A percentile compares a stretch with the other conserved stretches of the same genome.
These are phyloP conservation scores for Agrotis segetum DNA, from an alignment of 2,888 invertebrate genomes.

Conservation along the genomic window DNA sequence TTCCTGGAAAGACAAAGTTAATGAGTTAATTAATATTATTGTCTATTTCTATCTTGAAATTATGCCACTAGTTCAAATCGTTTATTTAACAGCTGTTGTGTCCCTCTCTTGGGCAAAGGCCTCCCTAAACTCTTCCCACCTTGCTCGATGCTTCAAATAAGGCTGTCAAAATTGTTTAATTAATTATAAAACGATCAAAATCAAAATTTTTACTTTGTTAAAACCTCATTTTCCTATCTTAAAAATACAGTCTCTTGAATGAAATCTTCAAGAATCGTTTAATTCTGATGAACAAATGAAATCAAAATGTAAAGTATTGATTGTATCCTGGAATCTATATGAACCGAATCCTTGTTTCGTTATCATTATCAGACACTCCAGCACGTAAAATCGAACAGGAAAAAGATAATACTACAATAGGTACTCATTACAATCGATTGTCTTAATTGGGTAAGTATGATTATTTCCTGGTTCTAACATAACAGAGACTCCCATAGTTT, in stretches of 20 bases:
- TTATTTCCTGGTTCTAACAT: conserved; percentile 32
- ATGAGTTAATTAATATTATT: not conserved
- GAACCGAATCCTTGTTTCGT: conserved; percentile 26
- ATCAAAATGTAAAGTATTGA: conserved; percentile 14
- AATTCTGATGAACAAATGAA: not conserved
- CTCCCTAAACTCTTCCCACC: too few species aligned
- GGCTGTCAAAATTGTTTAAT: not conserved
- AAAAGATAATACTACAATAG: conserved; percentile 38
- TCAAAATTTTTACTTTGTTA: not conserved
- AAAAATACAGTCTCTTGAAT: conserved; percentile 4
- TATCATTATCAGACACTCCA: conserved; percentile 49
- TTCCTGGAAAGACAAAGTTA: conserved; percentile 86
- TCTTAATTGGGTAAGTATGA: conserved; percentile 21
- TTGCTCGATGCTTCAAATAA: too few species aligned
- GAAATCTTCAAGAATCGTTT: conserved; percentile 12
- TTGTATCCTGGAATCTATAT: conserved; percentile 11
- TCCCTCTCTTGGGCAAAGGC: too few species aligned
- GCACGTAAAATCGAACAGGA: conserved; percentile 23
- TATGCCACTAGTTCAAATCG: not conserved
- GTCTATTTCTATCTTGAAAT: not conserved
- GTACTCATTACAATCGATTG: conserved; percentile 16
- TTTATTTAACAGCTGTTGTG: too few species aligned
- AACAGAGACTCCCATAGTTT: conserved; percentile 14
- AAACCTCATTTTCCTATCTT: not conserved
- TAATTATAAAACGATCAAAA: not conserved